Conservation (phyloP, 2,797 vertebrate genomes). For the Hippopotamyrus pictus region DNA sequence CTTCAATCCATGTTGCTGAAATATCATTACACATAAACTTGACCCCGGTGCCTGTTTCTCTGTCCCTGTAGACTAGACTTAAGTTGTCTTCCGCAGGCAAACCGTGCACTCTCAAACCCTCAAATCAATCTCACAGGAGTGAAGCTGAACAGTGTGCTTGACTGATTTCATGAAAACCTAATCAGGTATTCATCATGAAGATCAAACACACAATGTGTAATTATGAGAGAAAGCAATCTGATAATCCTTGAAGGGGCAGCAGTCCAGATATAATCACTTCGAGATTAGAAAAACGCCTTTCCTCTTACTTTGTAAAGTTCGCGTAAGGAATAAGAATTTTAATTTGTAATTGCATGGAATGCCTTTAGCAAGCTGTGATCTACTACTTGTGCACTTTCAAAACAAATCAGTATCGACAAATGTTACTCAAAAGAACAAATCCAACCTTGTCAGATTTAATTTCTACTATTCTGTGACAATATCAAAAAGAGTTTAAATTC, state of each 20-base stretch:
- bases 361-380: slow-evolving; percentile 30
- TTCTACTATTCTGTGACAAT: slow-evolving; percentile 36
- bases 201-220: slow-evolving; percentile 93
- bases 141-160: slow-evolving; percentile 77
- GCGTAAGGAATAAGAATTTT: slow-evolving; percentile 60
- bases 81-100: slow-evolving; percentile 62
- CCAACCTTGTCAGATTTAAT: slow-evolving; percentile 37
- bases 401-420: slow-evolving; percentile 35
- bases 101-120: slow-evolving; percentile 75
- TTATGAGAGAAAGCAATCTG: slow-evolving; percentile 90
- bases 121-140: slow-evolving; percentile 88
- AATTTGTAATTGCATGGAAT: slow-evolving; percentile 68
- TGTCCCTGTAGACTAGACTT: slow-evolving; percentile 75
- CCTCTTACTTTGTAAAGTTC: slow-evolving; percentile 59
- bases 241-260: slow-evolving; percentile 73
- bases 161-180: slow-evolving; percentile 99
- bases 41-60: slow-evolving; percentile 75
- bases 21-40: slow-evolving; percentile 99
- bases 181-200: slow-evolving; percentile 98
- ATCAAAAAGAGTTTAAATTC: slow-evolving; percentile 42
- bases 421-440: slow-evolving; percentile 42
- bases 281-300: slow-evolving; percentile 59
- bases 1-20: slow-evolving; percentile 84
- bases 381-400: slow-evolving; percentile 26
- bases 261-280: slow-evolving; percentile 79